Percentiles rank a stretch among this genome's conserved stretches.
These are phyloP conservation scores for Melanotus villosus DNA, from an alignment of 2,888 invertebrate species.

Conservation along the genomic window DNA sequence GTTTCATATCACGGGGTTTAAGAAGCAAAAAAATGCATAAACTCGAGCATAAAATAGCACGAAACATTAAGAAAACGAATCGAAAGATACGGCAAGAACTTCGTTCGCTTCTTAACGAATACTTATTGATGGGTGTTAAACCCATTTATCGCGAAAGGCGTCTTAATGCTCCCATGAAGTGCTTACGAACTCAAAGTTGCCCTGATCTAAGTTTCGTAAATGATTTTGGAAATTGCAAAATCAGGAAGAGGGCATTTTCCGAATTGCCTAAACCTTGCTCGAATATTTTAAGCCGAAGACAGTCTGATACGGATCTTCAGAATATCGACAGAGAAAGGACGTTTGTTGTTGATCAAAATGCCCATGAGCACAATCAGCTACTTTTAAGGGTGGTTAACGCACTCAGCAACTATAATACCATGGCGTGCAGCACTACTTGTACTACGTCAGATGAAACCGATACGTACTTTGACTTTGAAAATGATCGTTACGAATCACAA, in stretches of 20 bases:
- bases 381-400: constrained; percentile 84
- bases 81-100: constrained; percentile 76
- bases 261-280: constrained; percentile 65
- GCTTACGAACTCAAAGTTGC: constrained; percentile 76
- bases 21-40: constrained; percentile 80
- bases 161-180: constrained; percentile 64
- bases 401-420: constrained; percentile 73
- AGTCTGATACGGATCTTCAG: constrained; percentile 85
- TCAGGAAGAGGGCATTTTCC: constrained; percentile 73
- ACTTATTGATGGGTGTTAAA: constrained; percentile 85
- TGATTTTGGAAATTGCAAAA: neutral
- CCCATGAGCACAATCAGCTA: constrained; percentile 82
- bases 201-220: constrained; percentile 76
- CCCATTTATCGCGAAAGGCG: constrained; percentile 77
- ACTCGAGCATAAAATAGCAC: constrained; percentile 83
- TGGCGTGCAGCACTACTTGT: neutral
- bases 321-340: constrained; percentile 85
- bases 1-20: constrained; percentile 85
- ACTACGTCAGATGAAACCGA: neutral
- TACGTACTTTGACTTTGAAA: neutral
- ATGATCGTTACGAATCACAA: neutral
- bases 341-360: constrained; percentile 72
- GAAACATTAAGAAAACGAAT: constrained; percentile 84
- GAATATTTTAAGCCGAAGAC: constrained; percentile 72
- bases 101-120: constrained; percentile 71